These are phyloP conservation scores for Tortricodes alternella DNA, from an alignment of 2,888 invertebrate species.

Conservation along the genomic window DNA sequence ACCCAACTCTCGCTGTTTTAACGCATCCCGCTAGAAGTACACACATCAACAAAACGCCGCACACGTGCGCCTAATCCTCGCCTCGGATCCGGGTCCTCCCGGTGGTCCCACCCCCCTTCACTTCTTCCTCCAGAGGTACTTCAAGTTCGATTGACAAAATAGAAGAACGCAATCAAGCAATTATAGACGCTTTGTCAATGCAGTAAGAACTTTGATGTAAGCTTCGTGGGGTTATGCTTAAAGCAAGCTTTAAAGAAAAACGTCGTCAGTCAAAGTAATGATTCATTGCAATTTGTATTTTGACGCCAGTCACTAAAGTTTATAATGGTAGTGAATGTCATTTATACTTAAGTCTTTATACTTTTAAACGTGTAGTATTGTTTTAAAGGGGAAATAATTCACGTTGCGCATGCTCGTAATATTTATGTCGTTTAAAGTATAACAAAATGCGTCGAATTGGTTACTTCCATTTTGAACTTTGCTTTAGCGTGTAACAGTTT, in stretches of 20 bases:
- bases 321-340: too few relatives aligned
- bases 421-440: conserved; percentile 1
- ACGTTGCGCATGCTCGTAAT: background rate
- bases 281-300: too few relatives aligned
- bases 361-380: too few relatives aligned
- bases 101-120: conserved; percentile 30
- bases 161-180: too few relatives aligned
- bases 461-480: background rate
- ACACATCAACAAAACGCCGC: conserved; percentile 8
- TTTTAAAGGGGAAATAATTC: conserved; percentile 22
- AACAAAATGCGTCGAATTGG: background rate
- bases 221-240: too few relatives aligned
- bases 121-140: background rate
- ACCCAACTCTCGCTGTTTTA: too few relatives aligned
- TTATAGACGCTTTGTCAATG: too few relatives aligned
- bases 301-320: too few relatives aligned
- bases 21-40: conserved; percentile 4
- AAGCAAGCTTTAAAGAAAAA: too few relatives aligned
- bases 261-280: too few relatives aligned
- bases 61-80: conserved; percentile 26
- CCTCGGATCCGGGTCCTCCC: conserved; percentile 34
- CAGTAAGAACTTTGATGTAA: too few relatives aligned
- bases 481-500: background rate
- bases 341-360: too few relatives aligned
- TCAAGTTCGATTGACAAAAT: background rate